These are phyloP conservation scores for Otolemur garnettii DNA, from an alignment of 2,113 vertebrate genomes.

Conservation along the genomic window DNA sequence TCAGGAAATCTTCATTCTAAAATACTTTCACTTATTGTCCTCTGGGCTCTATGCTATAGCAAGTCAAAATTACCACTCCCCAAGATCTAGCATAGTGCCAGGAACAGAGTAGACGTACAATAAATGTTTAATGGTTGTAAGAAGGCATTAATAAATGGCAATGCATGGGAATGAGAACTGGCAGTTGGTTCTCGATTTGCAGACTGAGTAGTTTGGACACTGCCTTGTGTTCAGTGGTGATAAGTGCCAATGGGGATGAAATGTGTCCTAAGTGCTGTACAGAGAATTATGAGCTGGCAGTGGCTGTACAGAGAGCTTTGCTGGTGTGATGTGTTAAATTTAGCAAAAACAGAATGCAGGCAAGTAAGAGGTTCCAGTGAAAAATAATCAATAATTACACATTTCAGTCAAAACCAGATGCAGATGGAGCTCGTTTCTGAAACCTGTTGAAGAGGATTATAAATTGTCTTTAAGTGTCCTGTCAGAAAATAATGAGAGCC, in stretches of 20 bases:
- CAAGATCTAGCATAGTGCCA: not conserved
- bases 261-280: not conserved
- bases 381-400: not conserved
- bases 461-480: not conserved
- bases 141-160: conserved; percentile 1
- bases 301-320: not conserved
- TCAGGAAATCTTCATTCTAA: not conserved
- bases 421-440: not conserved
- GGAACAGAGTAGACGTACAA: not conserved
- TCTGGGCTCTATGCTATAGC: not conserved
- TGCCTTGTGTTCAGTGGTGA: not conserved
- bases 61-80: not conserved
- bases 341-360: conserved; percentile 11
- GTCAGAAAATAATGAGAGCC: not conserved
- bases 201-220: not conserved
- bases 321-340: not conserved
- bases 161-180: not conserved
- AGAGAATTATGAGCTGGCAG: conserved; percentile 16
- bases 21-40: not conserved
- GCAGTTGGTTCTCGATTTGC: not conserved
- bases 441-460: not conserved
- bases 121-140: not conserved
- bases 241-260: not conserved
- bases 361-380: not conserved
- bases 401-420: not conserved